phyloP scores from a whole-genome alignment of 2,113 vertebrate species.

The Steatornis caripensis region DNA sequence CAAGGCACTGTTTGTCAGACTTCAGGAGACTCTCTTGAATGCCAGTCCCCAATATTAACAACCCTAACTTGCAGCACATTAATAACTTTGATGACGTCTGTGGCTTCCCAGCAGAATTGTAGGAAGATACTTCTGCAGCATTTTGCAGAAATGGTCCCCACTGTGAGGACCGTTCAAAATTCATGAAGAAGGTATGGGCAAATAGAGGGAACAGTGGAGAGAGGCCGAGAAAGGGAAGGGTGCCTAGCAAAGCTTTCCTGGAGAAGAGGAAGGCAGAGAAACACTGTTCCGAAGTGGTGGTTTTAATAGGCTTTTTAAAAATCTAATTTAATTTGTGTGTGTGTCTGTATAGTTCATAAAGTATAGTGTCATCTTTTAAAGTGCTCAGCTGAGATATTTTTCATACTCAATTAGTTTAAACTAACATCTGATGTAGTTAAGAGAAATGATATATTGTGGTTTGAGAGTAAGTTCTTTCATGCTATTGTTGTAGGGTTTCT shows the following conservation, averaged over 20 bases:
- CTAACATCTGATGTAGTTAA: background rate
- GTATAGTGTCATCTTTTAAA: background rate
- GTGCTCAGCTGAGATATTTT: background rate
- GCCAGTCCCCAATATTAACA: fast-evolving
- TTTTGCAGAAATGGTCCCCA: background rate
- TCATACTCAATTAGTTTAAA: background rate
- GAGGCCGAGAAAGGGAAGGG: background rate
- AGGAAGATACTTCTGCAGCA: background rate
- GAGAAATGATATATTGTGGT: background rate
- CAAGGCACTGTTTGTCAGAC: background rate
- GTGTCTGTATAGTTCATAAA: background rate
- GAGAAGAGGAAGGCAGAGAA: background rate
- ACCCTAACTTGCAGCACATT: background rate
- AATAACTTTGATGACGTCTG: background rate
- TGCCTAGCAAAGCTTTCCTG: background rate
- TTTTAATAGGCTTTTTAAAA: background rate
- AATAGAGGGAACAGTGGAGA: background rate
- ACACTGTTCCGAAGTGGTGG: background rate
- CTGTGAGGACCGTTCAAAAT: background rate
- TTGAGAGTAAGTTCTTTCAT: background rate
- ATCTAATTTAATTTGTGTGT: background rate
- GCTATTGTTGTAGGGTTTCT: background rate
- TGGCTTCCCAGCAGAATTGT: background rate
- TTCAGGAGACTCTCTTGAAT: background rate
- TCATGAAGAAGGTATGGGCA: background rate